A percentile compares a stretch with the other conserved stretches of the same genome.
phyloP scores from a whole-genome alignment of 2,888 invertebrate species.

The Cetonia aurata region DNA sequence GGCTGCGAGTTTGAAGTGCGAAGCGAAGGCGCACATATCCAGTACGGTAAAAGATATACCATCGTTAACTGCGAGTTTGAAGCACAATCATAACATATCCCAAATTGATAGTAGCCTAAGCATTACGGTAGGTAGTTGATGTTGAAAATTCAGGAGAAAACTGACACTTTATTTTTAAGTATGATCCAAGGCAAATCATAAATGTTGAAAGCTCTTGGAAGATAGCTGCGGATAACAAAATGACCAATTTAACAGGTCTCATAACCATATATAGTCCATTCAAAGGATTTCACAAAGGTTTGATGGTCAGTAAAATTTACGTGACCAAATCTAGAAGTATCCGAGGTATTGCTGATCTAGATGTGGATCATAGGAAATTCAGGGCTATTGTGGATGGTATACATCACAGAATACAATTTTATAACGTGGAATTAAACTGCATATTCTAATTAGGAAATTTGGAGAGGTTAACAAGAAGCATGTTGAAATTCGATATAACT shows the following conservation, averaged over 20 bases:
- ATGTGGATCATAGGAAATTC: constrained; percentile 78
- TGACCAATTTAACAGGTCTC: constrained; percentile 77
- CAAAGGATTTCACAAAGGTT: constrained; percentile 77
- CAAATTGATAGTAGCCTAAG: constrained; percentile 69
- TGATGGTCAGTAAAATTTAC: constrained; percentile 76
- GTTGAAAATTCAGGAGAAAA: background rate
- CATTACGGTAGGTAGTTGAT: constrained; percentile 66
- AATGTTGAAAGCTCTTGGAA: constrained; percentile 80
- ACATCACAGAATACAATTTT: too few species aligned
- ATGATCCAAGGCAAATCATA: constrained; percentile 76
- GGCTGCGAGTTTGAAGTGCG: constrained; percentile 66
- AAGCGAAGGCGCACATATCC: constrained; percentile 69
- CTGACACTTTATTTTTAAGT: constrained; percentile 65
- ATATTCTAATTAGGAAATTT: constrained; percentile 71
- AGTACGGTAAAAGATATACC: constrained; percentile 74
- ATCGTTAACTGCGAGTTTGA: constrained; percentile 70
- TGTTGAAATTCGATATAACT: constrained; percentile 80
- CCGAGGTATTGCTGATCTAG: constrained; percentile 77
- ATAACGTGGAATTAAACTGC: background rate
- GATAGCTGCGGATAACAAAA: constrained; percentile 69
- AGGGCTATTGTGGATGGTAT: constrained; percentile 75
- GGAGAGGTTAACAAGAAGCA: constrained; percentile 79
- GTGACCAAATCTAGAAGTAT: constrained; percentile 75
- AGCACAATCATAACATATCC: constrained; percentile 69
- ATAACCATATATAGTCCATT: constrained; percentile 78